Percentiles rank a stretch among this genome's conserved stretches.
phyloP scores from a whole-genome alignment of 2,888 invertebrate species.

The Xanthorhoe designata region DNA sequence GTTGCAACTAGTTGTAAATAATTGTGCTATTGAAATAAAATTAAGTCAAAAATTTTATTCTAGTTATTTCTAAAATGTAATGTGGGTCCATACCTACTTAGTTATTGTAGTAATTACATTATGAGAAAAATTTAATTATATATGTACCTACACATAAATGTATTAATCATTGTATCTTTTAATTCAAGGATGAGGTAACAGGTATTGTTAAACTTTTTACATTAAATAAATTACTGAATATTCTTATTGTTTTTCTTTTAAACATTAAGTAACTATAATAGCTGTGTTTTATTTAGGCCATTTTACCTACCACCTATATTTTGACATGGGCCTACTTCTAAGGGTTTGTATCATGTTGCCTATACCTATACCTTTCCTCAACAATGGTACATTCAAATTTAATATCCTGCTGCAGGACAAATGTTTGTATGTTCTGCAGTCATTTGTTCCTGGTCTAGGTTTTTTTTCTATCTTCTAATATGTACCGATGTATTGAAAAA shows the following conservation, averaged over 20 bases:
- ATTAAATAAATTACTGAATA: slow-evolving; percentile 21
- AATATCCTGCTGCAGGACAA: no score
- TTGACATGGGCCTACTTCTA: no score
- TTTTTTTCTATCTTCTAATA: no score
- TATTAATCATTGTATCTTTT: slow-evolving; percentile 8
- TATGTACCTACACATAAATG: background rate
- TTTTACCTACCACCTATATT: background rate
- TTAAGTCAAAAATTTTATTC: slow-evolving; percentile 1
- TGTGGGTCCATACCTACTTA: background rate
- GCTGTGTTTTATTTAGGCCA: no score
- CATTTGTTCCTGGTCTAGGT: no score
- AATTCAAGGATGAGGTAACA: slow-evolving; percentile 13
- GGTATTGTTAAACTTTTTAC: slow-evolving; percentile 13
- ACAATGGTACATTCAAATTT: no score
- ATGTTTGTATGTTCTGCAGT: no score
- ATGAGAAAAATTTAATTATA: background rate
- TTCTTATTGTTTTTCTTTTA: background rate
- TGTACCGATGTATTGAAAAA: no score
- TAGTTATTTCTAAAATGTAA: background rate
- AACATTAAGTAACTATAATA: no score
- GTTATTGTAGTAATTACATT: background rate
- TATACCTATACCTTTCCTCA: no score
- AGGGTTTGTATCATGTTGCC: no score
- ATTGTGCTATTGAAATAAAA: background rate
- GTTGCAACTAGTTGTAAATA: background rate